Conservation (phyloP, 2,797 vertebrate genomes). For the Enteromius unitaeniatus region DNA sequence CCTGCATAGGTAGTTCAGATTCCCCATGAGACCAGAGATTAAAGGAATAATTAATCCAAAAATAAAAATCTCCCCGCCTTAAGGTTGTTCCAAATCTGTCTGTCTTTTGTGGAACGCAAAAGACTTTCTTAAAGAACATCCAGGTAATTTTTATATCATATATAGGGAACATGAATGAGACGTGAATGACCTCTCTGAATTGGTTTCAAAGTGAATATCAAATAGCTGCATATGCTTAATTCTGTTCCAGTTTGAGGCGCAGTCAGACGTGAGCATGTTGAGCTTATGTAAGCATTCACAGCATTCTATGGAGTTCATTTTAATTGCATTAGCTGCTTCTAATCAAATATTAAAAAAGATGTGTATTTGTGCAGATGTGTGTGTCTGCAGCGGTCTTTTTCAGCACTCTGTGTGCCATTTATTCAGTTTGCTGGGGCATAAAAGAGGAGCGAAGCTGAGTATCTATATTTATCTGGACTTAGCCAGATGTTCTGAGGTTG, state of each 20-base stretch:
- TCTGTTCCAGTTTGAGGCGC: background rate
- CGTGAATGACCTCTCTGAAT: background rate
- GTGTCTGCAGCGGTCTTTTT: background rate
- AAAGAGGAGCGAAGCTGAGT: conserved; percentile 6
- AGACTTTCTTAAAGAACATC: background rate
- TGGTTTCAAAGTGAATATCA: conserved; percentile 8
- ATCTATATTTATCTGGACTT: conserved; percentile 51
- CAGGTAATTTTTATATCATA: background rate
- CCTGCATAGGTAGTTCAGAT: background rate
- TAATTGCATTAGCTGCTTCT: conserved; percentile 15
- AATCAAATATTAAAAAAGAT: conserved; percentile 4
- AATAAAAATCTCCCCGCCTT: background rate
- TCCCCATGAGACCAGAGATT: background rate
- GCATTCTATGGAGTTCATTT: conserved; percentile 1
- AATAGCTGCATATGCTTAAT: background rate
- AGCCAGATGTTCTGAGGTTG: conserved; percentile 54
- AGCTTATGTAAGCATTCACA: conserved; percentile 9
- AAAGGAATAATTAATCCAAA: conserved; percentile 8
- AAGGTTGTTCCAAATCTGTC: background rate
- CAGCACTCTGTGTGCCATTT: conserved; percentile 2
- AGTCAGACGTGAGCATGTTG: background rate
- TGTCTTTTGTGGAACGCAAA: conserved; percentile 1
- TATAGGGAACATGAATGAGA: background rate
- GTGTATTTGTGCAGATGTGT: background rate
- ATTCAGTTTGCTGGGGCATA: conserved; percentile 24